phyloP scores from a whole-genome alignment of 2,797 vertebrate genomes.

The Lacerta bilineata region DNA sequence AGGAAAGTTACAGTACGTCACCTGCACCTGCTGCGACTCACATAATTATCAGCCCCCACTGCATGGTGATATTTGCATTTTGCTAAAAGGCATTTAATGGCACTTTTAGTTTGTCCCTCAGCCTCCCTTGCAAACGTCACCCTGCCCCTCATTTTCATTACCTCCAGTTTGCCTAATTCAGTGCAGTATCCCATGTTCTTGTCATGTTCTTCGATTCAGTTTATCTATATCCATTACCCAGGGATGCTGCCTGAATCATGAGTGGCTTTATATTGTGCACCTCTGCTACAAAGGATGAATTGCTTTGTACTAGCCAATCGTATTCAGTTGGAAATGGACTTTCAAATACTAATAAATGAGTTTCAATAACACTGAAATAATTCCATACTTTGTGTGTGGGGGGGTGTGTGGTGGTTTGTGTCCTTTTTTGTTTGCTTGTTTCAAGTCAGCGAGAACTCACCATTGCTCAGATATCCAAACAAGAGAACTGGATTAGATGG shows the following conservation, averaged over 20 bases:
- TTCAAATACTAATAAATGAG: not conserved
- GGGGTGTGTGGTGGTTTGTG: not conserved
- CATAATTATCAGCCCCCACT: not conserved
- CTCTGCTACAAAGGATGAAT: not conserved
- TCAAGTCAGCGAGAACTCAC: conserved; percentile 23
- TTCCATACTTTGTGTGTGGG: not conserved
- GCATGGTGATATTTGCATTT: not conserved
- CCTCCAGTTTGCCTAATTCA: not conserved
- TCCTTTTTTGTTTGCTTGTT: not conserved
- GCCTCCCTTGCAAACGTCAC: not conserved
- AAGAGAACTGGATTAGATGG: conserved; percentile 13
- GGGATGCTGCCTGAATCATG: not conserved
- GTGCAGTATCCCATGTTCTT: not conserved
- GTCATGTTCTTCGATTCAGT: not conserved
- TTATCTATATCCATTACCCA: not conserved
- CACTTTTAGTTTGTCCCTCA: not conserved
- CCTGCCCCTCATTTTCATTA: not conserved
- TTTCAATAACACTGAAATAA: not conserved
- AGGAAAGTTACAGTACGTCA: not conserved
- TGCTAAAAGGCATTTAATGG: not conserved
- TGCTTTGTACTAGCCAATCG: not conserved
- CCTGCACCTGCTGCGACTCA: not conserved
- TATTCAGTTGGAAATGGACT: not conserved
- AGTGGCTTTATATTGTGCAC: not conserved
- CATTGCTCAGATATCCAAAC: not conserved